Percentiles rank a stretch among this genome's conserved stretches.
phyloP scores from a whole-genome alignment of 1,140 invertebrate species.

The Protaetia brevitarsis region DNA sequence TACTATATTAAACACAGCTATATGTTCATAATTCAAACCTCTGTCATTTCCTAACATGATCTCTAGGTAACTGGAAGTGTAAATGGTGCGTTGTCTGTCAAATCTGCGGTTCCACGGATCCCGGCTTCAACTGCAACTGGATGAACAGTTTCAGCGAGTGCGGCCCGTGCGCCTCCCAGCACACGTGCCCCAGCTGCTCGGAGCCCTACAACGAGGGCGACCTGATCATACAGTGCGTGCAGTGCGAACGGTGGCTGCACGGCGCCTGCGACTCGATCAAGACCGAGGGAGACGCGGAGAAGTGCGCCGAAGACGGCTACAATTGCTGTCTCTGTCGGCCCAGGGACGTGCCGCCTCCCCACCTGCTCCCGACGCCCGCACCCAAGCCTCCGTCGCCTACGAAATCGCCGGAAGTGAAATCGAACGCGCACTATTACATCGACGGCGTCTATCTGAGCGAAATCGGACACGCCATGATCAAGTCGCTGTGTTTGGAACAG shows the following conservation, averaged over 20 bases:
- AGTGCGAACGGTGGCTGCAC: conserved; percentile 94
- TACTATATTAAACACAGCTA: not conserved
- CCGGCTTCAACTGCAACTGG: conserved; percentile 79
- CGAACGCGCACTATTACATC: conserved; percentile 63
- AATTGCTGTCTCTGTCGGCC: conserved; percentile 86
- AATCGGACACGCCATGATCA: conserved; percentile 74
- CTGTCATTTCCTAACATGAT: conserved; percentile 32
- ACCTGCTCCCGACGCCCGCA: conserved; percentile 54
- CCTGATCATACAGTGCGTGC: conserved; percentile 91
- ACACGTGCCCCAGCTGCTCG: conserved; percentile 78
- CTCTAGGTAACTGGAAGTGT: conserved; percentile 75
- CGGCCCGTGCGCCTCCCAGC: conserved; percentile 87
- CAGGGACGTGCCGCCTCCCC: conserved; percentile 71
- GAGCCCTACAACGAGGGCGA: conserved; percentile 85
- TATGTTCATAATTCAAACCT: no score
- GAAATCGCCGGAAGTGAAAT: conserved; percentile 48
- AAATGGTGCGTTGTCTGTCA: conserved; percentile 94
- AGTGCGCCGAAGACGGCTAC: conserved; percentile 81
- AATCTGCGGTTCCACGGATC: conserved; percentile 82
- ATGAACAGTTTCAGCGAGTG: conserved; percentile 78
- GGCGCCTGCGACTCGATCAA: conserved; percentile 86
- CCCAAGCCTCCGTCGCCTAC: conserved; percentile 49
- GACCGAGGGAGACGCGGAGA: conserved; percentile 86
- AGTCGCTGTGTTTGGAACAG: conserved; percentile 66
- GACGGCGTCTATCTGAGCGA: conserved; percentile 87